Evolutionary conservation across 2,888 invertebrate species (phyloP).

Genomic region (Metacarcinus magister): DNA sequence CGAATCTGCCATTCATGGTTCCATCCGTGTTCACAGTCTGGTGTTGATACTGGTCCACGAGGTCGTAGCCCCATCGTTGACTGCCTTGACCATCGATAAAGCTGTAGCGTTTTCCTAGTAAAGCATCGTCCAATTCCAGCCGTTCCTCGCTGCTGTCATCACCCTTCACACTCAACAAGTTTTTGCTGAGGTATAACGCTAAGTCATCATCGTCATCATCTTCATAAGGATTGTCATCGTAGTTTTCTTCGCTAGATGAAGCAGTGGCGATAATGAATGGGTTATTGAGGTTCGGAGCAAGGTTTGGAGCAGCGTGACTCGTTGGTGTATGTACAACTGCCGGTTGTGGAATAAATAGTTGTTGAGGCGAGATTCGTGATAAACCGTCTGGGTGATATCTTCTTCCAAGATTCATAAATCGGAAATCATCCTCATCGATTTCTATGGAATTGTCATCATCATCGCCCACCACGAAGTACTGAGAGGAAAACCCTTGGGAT

Average conservation of each 20-base stretch:
- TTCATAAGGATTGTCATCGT: conserved; percentile 48
- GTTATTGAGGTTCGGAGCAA: conserved; percentile 22
- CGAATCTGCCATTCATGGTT: conserved; percentile 79
- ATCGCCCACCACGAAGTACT: conserved; percentile 57
- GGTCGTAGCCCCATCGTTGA: conserved; percentile 77
- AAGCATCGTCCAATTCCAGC: conserved; percentile 69
- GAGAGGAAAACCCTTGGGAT: conserved; percentile 54
- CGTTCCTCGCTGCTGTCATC: conserved; percentile 72
- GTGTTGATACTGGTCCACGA: conserved; percentile 80
- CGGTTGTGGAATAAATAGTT: conserved; percentile 70
- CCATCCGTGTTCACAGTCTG: conserved; percentile 74
- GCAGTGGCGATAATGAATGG: conserved; percentile 50
- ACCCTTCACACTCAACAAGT: conserved; percentile 67
- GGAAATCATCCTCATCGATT: conserved; percentile 61
- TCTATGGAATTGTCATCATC: conserved; percentile 71
- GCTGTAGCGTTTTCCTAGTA: conserved; percentile 72
- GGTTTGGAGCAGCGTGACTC: background rate
- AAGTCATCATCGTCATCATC: conserved; percentile 56
- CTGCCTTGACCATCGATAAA: conserved; percentile 80
- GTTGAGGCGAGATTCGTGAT: conserved; percentile 26
- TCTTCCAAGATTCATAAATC: conserved; percentile 65
- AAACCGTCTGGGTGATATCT: conserved; percentile 71
- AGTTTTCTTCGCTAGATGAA: background rate
- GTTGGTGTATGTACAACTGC: background rate
- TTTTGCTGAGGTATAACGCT: conserved; percentile 20